phyloP scores from a whole-genome alignment of 2,797 vertebrate species.

The Rhinophrynus dorsalis region DNA sequence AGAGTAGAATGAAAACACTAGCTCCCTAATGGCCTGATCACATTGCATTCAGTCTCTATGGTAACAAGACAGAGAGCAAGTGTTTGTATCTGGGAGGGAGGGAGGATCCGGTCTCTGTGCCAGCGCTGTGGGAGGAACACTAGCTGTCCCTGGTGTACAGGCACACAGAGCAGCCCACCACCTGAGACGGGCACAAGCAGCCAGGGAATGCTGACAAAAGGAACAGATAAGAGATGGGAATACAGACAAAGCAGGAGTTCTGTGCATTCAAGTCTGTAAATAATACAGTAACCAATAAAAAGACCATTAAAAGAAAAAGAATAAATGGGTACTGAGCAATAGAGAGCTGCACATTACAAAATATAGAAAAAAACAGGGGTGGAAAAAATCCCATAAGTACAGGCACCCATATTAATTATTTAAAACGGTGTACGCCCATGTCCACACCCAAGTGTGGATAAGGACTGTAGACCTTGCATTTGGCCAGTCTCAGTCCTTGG shows the following conservation, averaged over 20 bases:
- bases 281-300: no score
- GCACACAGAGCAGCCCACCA: constrained; percentile 21
- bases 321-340: background rate
- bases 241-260: background rate
- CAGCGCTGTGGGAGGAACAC: constrained; percentile 26
- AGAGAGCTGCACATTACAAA: background rate
- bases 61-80: constrained; percentile 17
- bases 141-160: constrained; percentile 34
- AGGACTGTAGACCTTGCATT: no score
- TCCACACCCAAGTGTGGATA: background rate
- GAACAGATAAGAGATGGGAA: background rate
- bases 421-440: no score
- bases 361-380: background rate
- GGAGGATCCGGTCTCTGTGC: background rate
- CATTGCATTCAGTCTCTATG: constrained; percentile 43
- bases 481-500: background rate
- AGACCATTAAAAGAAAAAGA: background rate
- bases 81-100: constrained; percentile 25
- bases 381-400: no score
- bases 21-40: constrained; percentile 40
- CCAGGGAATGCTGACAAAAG: background rate
- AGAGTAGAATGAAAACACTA: constrained; percentile 30
- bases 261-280: no score
- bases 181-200: constrained; percentile 19
- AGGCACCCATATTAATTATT: no score